Conservation (phyloP, 2,113 vertebrate species). For the Austrofundulus limnaeus region DNA sequence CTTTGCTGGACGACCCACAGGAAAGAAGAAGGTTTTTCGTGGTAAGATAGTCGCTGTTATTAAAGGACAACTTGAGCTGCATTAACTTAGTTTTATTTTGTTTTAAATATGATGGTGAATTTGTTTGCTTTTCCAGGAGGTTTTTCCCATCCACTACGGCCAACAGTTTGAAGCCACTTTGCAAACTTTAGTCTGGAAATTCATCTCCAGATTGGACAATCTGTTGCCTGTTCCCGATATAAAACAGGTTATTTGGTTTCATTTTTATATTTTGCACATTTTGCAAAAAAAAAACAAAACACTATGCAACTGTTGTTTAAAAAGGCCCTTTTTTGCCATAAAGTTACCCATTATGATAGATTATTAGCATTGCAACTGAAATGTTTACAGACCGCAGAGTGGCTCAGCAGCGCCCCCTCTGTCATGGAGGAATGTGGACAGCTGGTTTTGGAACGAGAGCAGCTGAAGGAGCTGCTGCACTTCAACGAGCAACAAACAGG, state of each 20-base stretch:
- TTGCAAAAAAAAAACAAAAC: too few relatives aligned
- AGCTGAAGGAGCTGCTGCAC: constrained; percentile 27
- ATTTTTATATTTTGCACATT: too few relatives aligned
- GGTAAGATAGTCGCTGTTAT: constrained; percentile 14
- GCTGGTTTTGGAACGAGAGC: constrained; percentile 27
- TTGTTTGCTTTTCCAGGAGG: constrained; percentile 19
- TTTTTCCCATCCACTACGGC: constrained; percentile 37
- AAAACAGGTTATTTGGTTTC: constrained; percentile 24
- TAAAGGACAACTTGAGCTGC: not conserved
- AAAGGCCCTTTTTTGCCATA: too few relatives aligned
- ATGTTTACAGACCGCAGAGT: constrained; percentile 32
- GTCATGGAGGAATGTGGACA: constrained; percentile 26
- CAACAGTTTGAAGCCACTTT: constrained; percentile 26
- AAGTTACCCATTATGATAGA: too few relatives aligned
- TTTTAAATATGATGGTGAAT: not conserved
- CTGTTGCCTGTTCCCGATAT: constrained; percentile 46
- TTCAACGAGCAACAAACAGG: constrained; percentile 33
- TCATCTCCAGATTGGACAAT: constrained; percentile 43
- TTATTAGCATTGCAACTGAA: not conserved
- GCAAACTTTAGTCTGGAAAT: constrained; percentile 38
- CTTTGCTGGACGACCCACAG: constrained; percentile 17
- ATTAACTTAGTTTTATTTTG: not conserved
- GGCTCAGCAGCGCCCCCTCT: constrained; percentile 25
- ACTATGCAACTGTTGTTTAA: not conserved
- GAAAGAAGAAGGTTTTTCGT: constrained; percentile 36